Conservation (phyloP, 1,140 invertebrate genomes). For the Bactericera cockerelli region DNA sequence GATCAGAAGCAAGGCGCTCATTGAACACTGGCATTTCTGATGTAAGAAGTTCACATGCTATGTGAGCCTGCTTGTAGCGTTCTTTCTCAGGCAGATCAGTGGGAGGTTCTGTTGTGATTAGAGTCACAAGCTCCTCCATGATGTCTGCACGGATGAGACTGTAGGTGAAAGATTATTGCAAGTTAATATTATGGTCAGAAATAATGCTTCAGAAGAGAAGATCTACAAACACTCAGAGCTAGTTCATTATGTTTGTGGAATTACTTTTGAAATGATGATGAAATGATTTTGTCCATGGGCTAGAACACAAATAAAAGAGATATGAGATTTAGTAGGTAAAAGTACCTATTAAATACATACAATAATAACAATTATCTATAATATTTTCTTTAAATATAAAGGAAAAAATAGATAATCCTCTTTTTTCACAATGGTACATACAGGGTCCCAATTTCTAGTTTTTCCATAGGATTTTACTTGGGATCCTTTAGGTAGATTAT, state of each 20-base stretch:
- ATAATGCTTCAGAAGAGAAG: not conserved
- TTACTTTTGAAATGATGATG: constrained; percentile 11
- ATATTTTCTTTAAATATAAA: too few species aligned
- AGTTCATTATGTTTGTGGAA: not conserved
- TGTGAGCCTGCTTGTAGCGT: constrained; percentile 79
- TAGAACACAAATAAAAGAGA: too few species aligned
- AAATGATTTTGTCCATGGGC: too few species aligned
- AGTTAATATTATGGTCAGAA: too few species aligned
- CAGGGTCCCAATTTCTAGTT: too few species aligned
- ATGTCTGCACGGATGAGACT: constrained; percentile 71
- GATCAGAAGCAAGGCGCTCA: constrained; percentile 65
- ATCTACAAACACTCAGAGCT: constrained; percentile 1
- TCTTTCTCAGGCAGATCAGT: constrained; percentile 54
- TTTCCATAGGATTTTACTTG: too few species aligned
- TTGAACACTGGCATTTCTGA: constrained; percentile 71
- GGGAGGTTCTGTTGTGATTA: constrained; percentile 72
- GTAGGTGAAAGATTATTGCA: not conserved
- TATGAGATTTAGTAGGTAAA: too few species aligned
- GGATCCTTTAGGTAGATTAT: too few species aligned
- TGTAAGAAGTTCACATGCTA: constrained; percentile 86
- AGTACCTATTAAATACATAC: too few species aligned
- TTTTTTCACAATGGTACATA: too few species aligned
- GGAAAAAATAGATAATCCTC: too few species aligned
- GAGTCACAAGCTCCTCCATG: constrained; percentile 66
- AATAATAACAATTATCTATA: too few species aligned